Conservation (phyloP, 2,113 vertebrate genomes). For the Mormyrus iriodes region DNA sequence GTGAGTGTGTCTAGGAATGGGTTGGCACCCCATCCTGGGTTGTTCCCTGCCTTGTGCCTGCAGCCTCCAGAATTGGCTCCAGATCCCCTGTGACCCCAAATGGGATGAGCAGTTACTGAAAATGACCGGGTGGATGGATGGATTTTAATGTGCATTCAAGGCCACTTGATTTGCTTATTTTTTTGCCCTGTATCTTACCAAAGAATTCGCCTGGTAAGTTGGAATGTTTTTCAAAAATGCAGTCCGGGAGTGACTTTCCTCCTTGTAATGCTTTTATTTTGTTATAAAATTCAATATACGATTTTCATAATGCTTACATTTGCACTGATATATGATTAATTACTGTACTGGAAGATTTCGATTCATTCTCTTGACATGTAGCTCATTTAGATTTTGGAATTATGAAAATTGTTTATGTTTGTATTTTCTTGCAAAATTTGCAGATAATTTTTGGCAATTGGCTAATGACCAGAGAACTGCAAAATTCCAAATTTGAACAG, state of each 20-base stretch:
- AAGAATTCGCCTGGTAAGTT: background rate
- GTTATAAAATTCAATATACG: background rate
- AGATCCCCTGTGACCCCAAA: too few relatives aligned
- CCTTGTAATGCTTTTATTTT: background rate
- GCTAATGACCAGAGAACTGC: background rate
- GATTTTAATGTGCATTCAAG: background rate
- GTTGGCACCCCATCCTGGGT: too few relatives aligned
- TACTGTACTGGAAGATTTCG: background rate
- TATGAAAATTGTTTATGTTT: background rate
- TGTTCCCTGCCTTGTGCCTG: too few relatives aligned
- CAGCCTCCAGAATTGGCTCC: too few relatives aligned
- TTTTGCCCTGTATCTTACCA: background rate
- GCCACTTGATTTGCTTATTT: background rate
- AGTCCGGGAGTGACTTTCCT: background rate
- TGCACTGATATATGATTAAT: background rate
- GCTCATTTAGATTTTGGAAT: background rate
- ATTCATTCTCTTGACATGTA: background rate
- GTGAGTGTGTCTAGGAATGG: too few relatives aligned
- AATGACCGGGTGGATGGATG: too few relatives aligned
- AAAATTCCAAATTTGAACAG: background rate
- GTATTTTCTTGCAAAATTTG: background rate
- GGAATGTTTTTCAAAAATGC: background rate
- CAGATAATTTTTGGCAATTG: background rate
- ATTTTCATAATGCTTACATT: background rate
- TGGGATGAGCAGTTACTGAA: too few relatives aligned